Base-by-base conservation (phyloP, 2,888 invertebrate genomes). In the Kryphioiulus occultus region DNA sequence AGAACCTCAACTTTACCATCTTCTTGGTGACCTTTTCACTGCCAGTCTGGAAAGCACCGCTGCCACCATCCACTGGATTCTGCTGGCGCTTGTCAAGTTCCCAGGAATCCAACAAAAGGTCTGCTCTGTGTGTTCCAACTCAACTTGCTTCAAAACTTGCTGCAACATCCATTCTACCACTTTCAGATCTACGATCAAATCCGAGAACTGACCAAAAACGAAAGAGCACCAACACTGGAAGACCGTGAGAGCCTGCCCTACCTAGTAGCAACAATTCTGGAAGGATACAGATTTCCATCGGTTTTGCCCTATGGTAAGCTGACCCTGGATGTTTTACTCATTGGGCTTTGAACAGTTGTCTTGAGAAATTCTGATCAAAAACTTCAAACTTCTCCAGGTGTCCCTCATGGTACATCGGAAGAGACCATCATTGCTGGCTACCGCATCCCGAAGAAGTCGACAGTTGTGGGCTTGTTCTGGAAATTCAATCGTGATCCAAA, bases 211-310 rank as follows among this genome's bases (percentile, higher is more conserved):
- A 83, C 90, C 53, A 90, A 87, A 93, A 94, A 7, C 30, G 89
- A 90, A 10, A 88, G 90, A 12, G 87, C 89, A 59, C 90, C 91
- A 15, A 92, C 92, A 44, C 92, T 95, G 39, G 93, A 93, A 2
- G 95, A 95, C 89, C 91, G 94, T 87, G 89, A 92, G 0, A 91
- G 91, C 32, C 91, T 96, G 89, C 94, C 94, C 0, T 94, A 93
- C 89, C 92, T 95, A 12, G 95, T 95, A 92, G 97, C 97, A 19
- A 94, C 95, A 17, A 93, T 97, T 59, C 94, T 94, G 88, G 97
- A 97, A 92, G 94, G 94, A 0, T 96, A 96, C 91, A 93, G 97
- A 87, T 94, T 96, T 78, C 93, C 96, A 39, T 94, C 95, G 97
- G 97, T 0, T 92, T 96, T 47, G 0, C 97, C 97, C 0, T 92